Base-by-base conservation (phyloP, 2,888 invertebrate genomes). In the Eurytoma californica region DNA sequence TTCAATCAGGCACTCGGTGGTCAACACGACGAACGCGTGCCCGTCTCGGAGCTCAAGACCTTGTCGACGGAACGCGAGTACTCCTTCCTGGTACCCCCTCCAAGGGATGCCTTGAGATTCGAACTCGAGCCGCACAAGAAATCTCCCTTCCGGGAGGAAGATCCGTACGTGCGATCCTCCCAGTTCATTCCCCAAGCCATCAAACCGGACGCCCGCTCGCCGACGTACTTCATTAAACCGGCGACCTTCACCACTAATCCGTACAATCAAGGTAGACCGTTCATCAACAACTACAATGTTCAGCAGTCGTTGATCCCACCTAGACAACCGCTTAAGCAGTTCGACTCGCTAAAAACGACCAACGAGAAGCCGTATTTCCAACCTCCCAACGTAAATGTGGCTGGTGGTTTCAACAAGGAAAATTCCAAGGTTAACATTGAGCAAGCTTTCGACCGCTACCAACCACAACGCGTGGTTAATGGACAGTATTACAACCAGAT, bases 1-100 rank as follows among this genome's bases (percentile, higher is more conserved):
- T 93, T 92, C 83, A 93, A 93, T n/a, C 73, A 61, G 92, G 92
- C 67, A 91, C 92, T 39, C 89, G 92, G 14, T 92, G 93, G 87
- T 91, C 91, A 74, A 16, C 61, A 67, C 7, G 49, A 81, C 90
- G 92, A 84, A 91, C 92, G 83, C 91, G 92, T 82, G 86, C 89
- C 58, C 2, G 76, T 58, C 9, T 55, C 80, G 7, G 84, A 85
- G 0, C 80, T 75, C 18, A 86, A 88, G 58, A 85, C 86, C 61
- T 61, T 84, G 0, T 80, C 85, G 0, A 85, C 88, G 58, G 89
- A 88, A 49, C 88, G 88, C 0, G 83, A 86, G 14, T 89, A 87
- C 77, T 86, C 88, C 1, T 89, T 89, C 66, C 81, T 89, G 58
- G 72, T 89, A 16, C 89, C 89, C 0, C 88, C 89, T 3, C 89